These are phyloP conservation scores for Magallana angulata DNA, from an alignment of 1,140 invertebrate species.

Conservation along the genomic window DNA sequence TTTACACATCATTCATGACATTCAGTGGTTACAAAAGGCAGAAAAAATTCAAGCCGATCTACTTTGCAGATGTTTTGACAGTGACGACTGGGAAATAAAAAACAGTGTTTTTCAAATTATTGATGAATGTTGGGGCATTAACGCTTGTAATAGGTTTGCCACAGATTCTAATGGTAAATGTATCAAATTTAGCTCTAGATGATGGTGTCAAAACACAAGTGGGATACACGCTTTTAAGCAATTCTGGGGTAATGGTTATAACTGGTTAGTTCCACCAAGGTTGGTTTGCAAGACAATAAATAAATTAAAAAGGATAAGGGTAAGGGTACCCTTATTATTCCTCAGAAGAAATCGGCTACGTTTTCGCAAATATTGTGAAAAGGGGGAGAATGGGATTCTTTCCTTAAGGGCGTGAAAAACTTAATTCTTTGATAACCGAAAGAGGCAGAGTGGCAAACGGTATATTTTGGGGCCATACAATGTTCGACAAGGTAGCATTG, in stretches of 20 bases:
- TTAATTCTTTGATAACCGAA: not conserved
- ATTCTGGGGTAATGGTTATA: not conserved
- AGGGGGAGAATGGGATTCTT: constrained; percentile 1
- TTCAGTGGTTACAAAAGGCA: constrained; percentile 1
- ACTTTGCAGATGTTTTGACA: constrained; percentile 22
- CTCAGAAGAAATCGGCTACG: not conserved
- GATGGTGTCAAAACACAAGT: constrained; percentile 22
- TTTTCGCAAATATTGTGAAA: not conserved
- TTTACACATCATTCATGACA: not conserved
- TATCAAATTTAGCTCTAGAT: constrained; percentile 39
- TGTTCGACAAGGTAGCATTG: not conserved
- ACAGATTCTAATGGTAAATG: constrained; percentile 44
- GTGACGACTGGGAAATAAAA: constrained; percentile 35
- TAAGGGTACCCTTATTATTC: constrained; percentile 7
- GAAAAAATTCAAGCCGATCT: not conserved
- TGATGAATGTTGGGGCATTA: not conserved
- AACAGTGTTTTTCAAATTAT: not conserved
- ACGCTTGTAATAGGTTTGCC: constrained; percentile 44
- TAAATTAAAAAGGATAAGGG: not conserved
- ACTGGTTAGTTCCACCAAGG: constrained; percentile 41
- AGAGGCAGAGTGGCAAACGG: not conserved
- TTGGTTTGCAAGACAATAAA: constrained; percentile 37
- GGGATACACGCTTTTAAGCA: constrained; percentile 42
- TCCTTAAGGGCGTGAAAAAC: not conserved
- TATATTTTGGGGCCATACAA: not conserved